These are phyloP conservation scores for Endotricha flammealis DNA, from an alignment of 2,888 invertebrate species.

Conservation along the genomic window DNA sequence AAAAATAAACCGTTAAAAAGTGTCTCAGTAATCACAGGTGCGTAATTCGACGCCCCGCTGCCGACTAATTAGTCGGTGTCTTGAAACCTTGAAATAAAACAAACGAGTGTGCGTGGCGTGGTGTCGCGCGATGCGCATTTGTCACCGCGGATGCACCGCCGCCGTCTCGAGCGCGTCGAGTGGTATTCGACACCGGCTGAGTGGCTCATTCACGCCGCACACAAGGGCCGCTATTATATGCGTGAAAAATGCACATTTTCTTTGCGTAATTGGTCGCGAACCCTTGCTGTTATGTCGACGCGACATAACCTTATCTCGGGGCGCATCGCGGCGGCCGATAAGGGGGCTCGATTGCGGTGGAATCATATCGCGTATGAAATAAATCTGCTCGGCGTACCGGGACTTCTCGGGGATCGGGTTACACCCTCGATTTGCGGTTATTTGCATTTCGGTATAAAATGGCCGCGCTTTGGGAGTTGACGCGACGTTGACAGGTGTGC, in stretches of 20 bases:
- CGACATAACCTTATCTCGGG: constrained; percentile 31
- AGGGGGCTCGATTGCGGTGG: constrained; percentile 58
- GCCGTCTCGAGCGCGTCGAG: constrained; percentile 55
- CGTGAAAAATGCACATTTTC: constrained; percentile 51
- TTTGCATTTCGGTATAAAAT: constrained; percentile 71
- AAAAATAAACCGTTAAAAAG: not conserved
- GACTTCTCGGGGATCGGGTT: constrained; percentile 58
- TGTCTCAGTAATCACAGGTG: not conserved
- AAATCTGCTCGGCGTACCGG: constrained; percentile 59
- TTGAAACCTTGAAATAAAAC: constrained; percentile 7
- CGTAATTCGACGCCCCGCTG: constrained; percentile 4
- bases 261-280: constrained; percentile 58
- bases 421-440: constrained; percentile 67
- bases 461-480: constrained; percentile 56
- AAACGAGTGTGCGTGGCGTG: constrained; percentile 13
- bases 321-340: constrained; percentile 25
- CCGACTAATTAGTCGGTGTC: constrained; percentile 10
- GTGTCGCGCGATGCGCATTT: constrained; percentile 51
- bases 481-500: constrained; percentile 66
- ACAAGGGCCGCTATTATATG: constrained; percentile 48
- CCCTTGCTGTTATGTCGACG: constrained; percentile 33
- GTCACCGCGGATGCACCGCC: constrained; percentile 46
- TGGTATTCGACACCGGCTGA: constrained; percentile 63
- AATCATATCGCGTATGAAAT: constrained; percentile 72
- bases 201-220: constrained; percentile 55